Conservation (phyloP, 1,140 invertebrate genomes). For the Meloidogyne chitwoodi region DNA sequence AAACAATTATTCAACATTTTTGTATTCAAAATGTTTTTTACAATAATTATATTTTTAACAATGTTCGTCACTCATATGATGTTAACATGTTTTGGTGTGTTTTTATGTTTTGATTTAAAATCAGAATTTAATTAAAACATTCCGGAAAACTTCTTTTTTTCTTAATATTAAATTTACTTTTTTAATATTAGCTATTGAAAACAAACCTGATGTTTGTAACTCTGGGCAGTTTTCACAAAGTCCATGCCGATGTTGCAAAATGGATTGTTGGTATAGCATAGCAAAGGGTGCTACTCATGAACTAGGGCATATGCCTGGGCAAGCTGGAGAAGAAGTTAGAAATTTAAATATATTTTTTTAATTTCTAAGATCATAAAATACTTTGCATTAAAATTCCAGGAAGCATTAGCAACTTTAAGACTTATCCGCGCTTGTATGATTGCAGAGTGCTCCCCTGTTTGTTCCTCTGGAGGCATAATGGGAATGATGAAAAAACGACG, state of each 20-base stretch:
- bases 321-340: conserved; percentile 48
- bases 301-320: conserved; percentile 55
- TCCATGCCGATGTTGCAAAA: conserved; percentile 57
- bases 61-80: neutral
- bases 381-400: conserved; percentile 12
- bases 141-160: neutral
- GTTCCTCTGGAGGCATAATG: conserved; percentile 11
- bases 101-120: too few species aligned
- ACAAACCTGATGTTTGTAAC: conserved; percentile 22
- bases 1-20: neutral
- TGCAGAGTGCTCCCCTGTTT: conserved; percentile 45
- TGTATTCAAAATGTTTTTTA: neutral
- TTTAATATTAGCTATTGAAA: neutral
- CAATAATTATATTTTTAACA: neutral
- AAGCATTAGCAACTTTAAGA: conserved; percentile 54
- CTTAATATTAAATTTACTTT: neutral
- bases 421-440: conserved; percentile 59
- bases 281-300: conserved; percentile 56
- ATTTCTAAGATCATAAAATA: too few species aligned
- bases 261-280: conserved; percentile 58
- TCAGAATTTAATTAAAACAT: neutral
- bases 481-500: neutral
- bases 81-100: neutral
- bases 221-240: conserved; percentile 29
- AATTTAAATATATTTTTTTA: too few species aligned